Base-by-base conservation (phyloP, 2,888 invertebrate genomes). In the Athalia cordata region DNA sequence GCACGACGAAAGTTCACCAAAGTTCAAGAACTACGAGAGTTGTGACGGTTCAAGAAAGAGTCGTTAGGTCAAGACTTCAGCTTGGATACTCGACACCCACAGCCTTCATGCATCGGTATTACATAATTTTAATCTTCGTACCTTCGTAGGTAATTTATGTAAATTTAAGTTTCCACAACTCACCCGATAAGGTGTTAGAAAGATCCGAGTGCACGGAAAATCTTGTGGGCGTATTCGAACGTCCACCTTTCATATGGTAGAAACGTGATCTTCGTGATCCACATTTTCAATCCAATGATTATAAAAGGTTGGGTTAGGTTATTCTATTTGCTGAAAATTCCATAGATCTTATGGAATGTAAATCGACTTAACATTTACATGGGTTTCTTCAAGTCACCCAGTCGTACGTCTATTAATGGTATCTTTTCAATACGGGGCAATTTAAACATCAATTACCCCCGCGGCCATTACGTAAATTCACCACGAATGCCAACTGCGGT, bases 1-100 rank as follows among this genome's bases (percentile, higher is more conserved):
- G 89, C 80, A 89, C 89, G 45, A 89, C 90, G 15, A 85, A 86
- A 79, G 87, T 89, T 74, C 90, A 89, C 62, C 89, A 89, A 67
- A 87, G 87, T 79, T 88, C 88, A 47, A 83, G 86, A 72, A 86
- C 83, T 79, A 85, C 87, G 9, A 86, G 87, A 80, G 87, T 90
- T 83, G 89, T 90, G 77, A 89, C 89, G 7, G 89, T 90, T 1
- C 90, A 90, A 78, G 90, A 89, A 83, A 90, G 88, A 82, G 90
- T 90, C 81, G 87, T 90, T 83, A 86, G 90, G 76, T 90, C 90
- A 50, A 84, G 90, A 62, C 84, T 90, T 49, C 90, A 90, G 82
- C 86, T 90, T 68, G 90, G 90, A 78, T 90, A 90, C 78, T 90
- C 90, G 5, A 90, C 90, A 78, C 90, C 90, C 68, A 90, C 90